phyloP scores from a whole-genome alignment of 2,888 invertebrate species.

The Coecobrya sp. region DNA sequence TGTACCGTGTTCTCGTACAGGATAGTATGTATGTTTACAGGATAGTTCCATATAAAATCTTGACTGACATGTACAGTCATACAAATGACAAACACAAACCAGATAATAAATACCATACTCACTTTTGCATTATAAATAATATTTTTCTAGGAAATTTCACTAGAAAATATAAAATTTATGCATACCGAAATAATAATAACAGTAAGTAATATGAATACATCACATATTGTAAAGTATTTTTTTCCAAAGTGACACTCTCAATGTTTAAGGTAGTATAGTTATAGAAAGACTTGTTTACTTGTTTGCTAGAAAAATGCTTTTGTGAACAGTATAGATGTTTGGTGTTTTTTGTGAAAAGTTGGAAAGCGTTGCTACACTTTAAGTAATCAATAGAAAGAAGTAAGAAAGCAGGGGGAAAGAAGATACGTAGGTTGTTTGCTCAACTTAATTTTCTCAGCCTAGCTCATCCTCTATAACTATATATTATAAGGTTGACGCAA shows the following conservation, averaged over 20 bases:
- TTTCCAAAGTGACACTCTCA: not conserved
- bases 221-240: not conserved
- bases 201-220: not conserved
- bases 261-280: not conserved
- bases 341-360: slow-evolving; percentile 40
- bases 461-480: not conserved
- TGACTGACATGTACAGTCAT: slow-evolving; percentile 23
- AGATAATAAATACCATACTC: not conserved
- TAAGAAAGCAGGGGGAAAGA: not conserved
- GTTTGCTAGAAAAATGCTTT: slow-evolving; percentile 17
- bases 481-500: too few relatives aligned
- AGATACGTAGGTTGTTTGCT: slow-evolving; percentile 32
- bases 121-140: not conserved
- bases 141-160: not conserved
- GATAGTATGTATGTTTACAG: not conserved
- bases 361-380: not conserved
- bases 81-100: slow-evolving; percentile 37
- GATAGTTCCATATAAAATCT: not conserved
- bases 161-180: not conserved
- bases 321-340: slow-evolving; percentile 1
- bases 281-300: not conserved
- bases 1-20: not conserved
- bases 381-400: slow-evolving; percentile 46
- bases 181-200: not conserved
- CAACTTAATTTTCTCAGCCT: slow-evolving; percentile 29